Base-by-base conservation (phyloP, 2,113 vertebrate species). In the Rhinolophus sinicus region DNA sequence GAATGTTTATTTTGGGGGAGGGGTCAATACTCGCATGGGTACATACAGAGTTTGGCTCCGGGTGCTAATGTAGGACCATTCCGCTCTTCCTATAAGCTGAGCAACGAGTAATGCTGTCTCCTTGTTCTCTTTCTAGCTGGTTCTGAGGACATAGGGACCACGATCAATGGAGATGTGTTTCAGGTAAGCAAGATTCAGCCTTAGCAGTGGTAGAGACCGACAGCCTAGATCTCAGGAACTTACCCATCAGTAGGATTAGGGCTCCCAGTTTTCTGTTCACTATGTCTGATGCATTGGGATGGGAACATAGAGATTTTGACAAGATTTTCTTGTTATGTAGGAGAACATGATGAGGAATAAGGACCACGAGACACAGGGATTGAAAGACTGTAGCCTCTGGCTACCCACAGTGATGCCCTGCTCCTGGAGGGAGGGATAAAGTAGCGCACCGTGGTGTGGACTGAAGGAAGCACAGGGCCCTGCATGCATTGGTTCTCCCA, bases 131-230 rank as follows among this genome's bases (percentile, higher is more conserved):
- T 98, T 95, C 83, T 80, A 99, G 99, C 98, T 98, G 98, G 88
- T 69, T 99, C 99, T 96, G 99, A 98, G 95, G 99, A 99, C n/a
- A 98, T 98, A 92, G 98, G 98, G 33, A 96, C 98, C 47, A 98
- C 99, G 22, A 93, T 99, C 97, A 99, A 99, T 77, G 99, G 99
- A 96, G 99, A 99, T 35, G 87, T 99, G 95, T 99, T 99, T 98
- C 99, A 99, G 99, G 99, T 99, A 97, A 98, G 98, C 40, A 72
- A n/a, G 44, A 10, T 47, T 47, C 87, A 73, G 16, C 65, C 38
- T 4, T 26, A 35, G 26, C 10, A 11, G 10, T 8, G 12, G 62
- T 38, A 52, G 52, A 54, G 22, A 52, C 30, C 2, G 12, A 24
- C 18, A 30, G 73, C n/a, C 11, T 60, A 35, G 38, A 4, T 52